Conservation (phyloP, 1,140 invertebrate species). For the Venustaconcha ellipsiformis region DNA sequence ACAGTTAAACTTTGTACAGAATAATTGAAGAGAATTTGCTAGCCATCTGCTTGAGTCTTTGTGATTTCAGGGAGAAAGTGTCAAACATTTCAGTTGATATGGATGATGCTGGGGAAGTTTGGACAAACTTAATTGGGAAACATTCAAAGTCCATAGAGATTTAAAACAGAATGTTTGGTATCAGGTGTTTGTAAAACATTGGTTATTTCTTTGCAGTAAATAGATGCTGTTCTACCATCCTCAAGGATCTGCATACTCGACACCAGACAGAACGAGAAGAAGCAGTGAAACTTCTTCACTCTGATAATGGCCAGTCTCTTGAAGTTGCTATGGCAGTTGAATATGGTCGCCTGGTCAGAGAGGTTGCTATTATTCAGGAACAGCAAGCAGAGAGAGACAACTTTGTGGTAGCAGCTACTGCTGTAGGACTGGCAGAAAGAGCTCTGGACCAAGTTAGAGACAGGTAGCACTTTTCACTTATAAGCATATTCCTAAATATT, state of each 20-base stretch:
- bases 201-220: no score
- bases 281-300: constrained; percentile 29
- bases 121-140: no score
- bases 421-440: constrained; percentile 53
- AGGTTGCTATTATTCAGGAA: constrained; percentile 24
- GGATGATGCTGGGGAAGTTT: no score
- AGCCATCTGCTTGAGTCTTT: no score
- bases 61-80: no score
- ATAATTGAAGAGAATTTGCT: no score
- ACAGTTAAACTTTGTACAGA: no score
- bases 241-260: constrained; percentile 39
- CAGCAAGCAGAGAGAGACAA: constrained; percentile 8
- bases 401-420: constrained; percentile 42
- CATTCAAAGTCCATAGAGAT: no score
- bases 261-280: constrained; percentile 45
- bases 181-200: no score
- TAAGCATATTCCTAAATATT: background rate
- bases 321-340: constrained; percentile 30
- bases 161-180: no score
- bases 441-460: constrained; percentile 37
- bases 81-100: no score
- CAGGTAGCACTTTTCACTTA: constrained; percentile 28
- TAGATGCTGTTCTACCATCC: constrained; percentile 23
- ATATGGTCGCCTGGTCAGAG: constrained; percentile 37
- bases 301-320: constrained; percentile 11